These are phyloP conservation scores for Xestia sexstrigata DNA, from an alignment of 2,888 invertebrate species.

Conservation along the genomic window DNA sequence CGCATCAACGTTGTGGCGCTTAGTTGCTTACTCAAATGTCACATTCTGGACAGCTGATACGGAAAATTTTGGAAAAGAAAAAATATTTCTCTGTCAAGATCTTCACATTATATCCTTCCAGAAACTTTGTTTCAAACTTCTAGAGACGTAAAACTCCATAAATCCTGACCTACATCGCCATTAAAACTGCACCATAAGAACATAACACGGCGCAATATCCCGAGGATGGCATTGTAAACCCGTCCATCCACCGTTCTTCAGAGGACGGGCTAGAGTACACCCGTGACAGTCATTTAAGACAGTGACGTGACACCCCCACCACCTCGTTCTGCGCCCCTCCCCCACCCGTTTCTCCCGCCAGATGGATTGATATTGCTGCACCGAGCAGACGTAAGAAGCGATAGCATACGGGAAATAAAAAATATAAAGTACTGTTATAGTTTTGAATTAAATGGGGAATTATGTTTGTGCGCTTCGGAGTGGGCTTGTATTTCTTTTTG, in stretches of 20 bases:
- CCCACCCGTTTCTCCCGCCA: conserved; percentile 77
- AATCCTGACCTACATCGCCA: conserved; percentile 59
- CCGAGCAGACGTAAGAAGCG: conserved; percentile 88
- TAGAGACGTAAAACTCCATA: conserved; percentile 18
- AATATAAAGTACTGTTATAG: conserved; percentile 72
- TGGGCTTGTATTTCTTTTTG: conserved; percentile 40
- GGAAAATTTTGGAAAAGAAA: not conserved
- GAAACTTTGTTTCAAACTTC: not conserved
- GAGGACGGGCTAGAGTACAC: conserved; percentile 84
- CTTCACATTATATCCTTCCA: not conserved
- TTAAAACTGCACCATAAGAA: conserved; percentile 77
- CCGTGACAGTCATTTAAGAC: conserved; percentile 91
- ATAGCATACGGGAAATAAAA: conserved; percentile 87
- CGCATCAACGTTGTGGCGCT: not conserved
- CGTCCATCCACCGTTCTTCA: conserved; percentile 88
- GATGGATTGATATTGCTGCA: conserved; percentile 90
- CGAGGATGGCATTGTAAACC: conserved; percentile 81
- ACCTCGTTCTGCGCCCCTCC: conserved; percentile 57
- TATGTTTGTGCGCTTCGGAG: conserved; percentile 56
- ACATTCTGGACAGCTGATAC: not conserved
- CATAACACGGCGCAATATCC: conserved; percentile 87
- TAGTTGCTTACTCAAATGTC: not conserved
- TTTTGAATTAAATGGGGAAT: conserved; percentile 68
- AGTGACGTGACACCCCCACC: conserved; percentile 86
- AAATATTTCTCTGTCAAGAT: not conserved